Evolutionary conservation across 2,888 invertebrate species (phyloP).

Genomic region (Cephus sareptanus): DNA sequence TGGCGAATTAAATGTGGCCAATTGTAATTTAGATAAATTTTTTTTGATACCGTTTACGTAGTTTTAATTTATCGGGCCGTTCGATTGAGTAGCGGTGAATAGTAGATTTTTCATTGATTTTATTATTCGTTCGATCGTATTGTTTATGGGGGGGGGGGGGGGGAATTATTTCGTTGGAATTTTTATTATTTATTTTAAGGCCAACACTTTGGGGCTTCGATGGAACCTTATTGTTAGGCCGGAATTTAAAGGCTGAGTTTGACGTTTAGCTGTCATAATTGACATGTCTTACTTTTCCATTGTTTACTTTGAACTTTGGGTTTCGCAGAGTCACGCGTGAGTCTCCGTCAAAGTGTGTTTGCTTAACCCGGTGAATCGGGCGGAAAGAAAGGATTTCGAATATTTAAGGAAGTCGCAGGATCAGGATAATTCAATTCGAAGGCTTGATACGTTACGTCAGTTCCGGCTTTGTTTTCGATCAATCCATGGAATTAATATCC

Average conservation of each 20-base stretch:
- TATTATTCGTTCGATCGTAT: too few relatives aligned
- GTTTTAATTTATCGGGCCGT: too few relatives aligned
- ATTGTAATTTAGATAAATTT: too few relatives aligned
- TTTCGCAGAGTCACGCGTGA: not conserved
- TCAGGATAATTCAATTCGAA: not conserved
- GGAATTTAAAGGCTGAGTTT: not conserved
- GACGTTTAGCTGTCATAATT: not conserved
- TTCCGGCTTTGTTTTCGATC: not conserved
- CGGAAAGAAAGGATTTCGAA: constrained; percentile 3
- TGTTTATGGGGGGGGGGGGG: rapidly evolving
- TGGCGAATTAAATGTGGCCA: too few relatives aligned
- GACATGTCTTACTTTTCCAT: not conserved
- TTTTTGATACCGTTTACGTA: too few relatives aligned
- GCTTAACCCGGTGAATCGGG: constrained; percentile 16
- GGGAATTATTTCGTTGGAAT: too few relatives aligned
- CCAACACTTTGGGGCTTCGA: too few relatives aligned
- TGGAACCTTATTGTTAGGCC: too few relatives aligned
- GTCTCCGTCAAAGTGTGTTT: constrained; percentile 14
- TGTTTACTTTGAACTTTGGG: not conserved
- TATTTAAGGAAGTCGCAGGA: constrained; percentile 19
- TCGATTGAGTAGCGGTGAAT: too few relatives aligned
- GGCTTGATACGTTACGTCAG: not conserved
- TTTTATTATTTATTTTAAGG: too few relatives aligned
- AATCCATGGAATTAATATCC: not conserved
- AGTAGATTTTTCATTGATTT: too few relatives aligned